phyloP scores from a whole-genome alignment of 2,113 vertebrate genomes.

The Leucopsar rothschildi region DNA sequence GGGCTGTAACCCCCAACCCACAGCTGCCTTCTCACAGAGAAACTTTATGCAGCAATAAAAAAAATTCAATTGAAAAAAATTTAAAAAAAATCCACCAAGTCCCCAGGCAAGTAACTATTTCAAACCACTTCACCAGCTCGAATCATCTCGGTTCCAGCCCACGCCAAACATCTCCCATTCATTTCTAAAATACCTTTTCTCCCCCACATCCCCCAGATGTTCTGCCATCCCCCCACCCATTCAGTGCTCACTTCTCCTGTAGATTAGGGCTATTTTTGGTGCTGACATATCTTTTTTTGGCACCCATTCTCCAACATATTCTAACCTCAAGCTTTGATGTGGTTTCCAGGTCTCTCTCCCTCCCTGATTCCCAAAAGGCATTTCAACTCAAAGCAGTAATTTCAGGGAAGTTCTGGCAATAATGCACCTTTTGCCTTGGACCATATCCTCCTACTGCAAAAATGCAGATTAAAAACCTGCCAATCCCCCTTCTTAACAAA shows the following conservation, averaged over 20 bases:
- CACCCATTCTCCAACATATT: constrained; percentile 47
- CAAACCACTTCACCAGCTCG: not conserved
- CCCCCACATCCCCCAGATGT: not conserved
- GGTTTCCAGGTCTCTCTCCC: constrained; percentile 52
- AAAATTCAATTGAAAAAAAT: not conserved
- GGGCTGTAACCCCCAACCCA: not conserved
- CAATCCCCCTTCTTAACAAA: not conserved
- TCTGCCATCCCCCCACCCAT: not conserved
- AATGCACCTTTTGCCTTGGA: not conserved
- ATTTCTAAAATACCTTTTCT: constrained; percentile 11
- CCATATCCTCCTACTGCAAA: not conserved
- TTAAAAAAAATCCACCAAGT: not conserved
- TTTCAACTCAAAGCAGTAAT: constrained; percentile 64
- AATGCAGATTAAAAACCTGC: not conserved
- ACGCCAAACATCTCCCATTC: not conserved
- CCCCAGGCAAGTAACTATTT: constrained; percentile 17
- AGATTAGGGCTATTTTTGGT: constrained; percentile 56
- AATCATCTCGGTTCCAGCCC: not conserved
- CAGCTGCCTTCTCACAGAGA: not conserved
- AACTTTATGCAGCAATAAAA: not conserved
- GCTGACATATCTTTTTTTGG: constrained; percentile 54
- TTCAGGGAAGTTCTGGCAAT: constrained; percentile 39
- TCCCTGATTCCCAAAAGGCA: constrained; percentile 40
- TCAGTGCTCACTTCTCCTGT: constrained; percentile 20
- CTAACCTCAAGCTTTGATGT: constrained; percentile 68